A percentile compares a stretch with the other conserved stretches of the same genome.
Evolutionary conservation across 1,140 invertebrate genomes (phyloP).

Genomic region (Listronotus bonariensis): DNA sequence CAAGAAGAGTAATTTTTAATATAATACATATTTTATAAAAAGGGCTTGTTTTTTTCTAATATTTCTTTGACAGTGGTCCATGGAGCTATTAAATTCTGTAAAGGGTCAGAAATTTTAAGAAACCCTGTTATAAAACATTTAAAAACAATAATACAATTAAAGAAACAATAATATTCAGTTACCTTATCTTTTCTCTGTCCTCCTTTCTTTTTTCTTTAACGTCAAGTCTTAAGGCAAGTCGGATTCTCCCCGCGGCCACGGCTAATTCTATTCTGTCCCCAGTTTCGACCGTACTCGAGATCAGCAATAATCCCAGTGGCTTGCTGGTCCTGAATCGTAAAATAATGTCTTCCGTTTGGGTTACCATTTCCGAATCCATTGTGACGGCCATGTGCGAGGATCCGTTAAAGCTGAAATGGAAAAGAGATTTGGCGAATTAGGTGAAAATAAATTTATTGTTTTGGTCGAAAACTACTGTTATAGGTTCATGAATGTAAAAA

Average conservation of each 20-base stretch:
- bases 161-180: not conserved
- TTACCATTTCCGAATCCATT: constrained; percentile 78
- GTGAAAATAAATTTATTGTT: not conserved
- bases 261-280: constrained; percentile 82
- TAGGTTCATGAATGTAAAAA: no score
- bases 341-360: constrained; percentile 90
- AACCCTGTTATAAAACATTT: no score
- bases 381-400: constrained; percentile 69
- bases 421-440: not conserved
- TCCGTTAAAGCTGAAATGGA: constrained; percentile 74
- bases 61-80: no score
- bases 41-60: no score
- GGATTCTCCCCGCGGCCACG: constrained; percentile 78
- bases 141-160: no score
- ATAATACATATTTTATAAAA: no score
- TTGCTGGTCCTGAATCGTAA: constrained; percentile 85
- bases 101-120: no score
- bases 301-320: constrained; percentile 72
- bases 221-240: constrained; percentile 80
- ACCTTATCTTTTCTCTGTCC: constrained; percentile 70
- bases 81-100: no score
- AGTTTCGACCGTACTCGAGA: constrained; percentile 76
- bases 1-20: no score
- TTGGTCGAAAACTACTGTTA: not conserved
- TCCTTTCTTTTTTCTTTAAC: constrained; percentile 77